Evolutionary conservation across 2,113 vertebrate species (phyloP).

Genomic region (Neomonachus schauinslandi): DNA sequence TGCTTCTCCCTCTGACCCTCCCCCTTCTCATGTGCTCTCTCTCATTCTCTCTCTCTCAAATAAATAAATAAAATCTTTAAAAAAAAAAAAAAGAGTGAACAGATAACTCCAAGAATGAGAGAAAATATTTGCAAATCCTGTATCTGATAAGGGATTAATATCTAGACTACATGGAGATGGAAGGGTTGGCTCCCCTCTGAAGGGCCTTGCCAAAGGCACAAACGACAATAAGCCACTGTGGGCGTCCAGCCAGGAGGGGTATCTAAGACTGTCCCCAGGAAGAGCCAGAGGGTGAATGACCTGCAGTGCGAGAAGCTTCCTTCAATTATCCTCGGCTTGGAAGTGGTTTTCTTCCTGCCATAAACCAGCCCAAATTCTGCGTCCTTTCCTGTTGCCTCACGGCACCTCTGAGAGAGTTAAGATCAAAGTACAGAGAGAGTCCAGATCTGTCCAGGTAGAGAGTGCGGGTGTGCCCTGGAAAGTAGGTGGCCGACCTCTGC

Average conservation of each 20-base stretch:
- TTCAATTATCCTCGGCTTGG: not conserved
- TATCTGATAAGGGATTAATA: not conserved
- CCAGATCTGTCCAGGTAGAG: not conserved
- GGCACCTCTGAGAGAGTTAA: not conserved
- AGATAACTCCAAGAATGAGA: not conserved
- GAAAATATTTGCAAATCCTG: not conserved
- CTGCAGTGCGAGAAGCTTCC: not conserved
- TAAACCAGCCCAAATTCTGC: not conserved
- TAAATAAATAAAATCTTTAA: too few relatives aligned
- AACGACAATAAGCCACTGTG: not conserved
- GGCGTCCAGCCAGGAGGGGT: not conserved
- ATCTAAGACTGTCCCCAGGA: not conserved
- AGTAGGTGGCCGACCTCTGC: not conserved
- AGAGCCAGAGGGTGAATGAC: not conserved
- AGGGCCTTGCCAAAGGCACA: not conserved
- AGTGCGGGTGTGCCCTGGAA: not conserved
- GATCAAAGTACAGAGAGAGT: not conserved
- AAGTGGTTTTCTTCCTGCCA: not conserved
- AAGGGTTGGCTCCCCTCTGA: not conserved
- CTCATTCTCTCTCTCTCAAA: too few relatives aligned
- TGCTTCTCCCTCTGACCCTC: too few relatives aligned
- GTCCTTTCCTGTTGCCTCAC: not conserved
- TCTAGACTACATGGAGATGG: not conserved
- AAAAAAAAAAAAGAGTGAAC: not conserved
- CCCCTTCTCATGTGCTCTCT: too few relatives aligned